Conservation (phyloP, 2,888 invertebrate species). For the Tridacna crocea region DNA sequence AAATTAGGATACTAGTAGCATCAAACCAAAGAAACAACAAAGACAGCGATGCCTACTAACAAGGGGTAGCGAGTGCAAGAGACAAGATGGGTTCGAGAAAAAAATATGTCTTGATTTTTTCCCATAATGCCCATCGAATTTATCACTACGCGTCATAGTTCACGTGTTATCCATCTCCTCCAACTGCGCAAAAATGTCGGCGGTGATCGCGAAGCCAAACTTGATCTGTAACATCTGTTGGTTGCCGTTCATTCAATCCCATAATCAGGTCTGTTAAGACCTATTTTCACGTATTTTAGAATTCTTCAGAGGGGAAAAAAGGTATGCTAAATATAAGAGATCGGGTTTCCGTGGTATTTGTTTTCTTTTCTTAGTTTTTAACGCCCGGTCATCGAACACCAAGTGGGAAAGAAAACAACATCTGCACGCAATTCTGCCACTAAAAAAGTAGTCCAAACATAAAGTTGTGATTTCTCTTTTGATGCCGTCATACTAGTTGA, state of each 20-base stretch:
- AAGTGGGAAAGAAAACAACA: constrained; percentile 12
- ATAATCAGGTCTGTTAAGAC: background rate
- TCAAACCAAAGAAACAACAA: no score
- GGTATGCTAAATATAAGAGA: background rate
- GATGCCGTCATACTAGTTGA: no score
- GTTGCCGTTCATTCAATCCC: background rate
- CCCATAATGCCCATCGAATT: constrained; percentile 8
- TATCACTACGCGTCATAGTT: constrained; percentile 1
- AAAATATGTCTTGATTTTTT: background rate
- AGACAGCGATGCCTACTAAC: no score
- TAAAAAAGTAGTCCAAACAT: background rate
- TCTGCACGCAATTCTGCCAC: constrained; percentile 9
- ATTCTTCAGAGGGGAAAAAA: background rate
- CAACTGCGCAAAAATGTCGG: constrained; percentile 20
- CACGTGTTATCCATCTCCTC: constrained; percentile 14
- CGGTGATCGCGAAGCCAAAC: constrained; percentile 6
- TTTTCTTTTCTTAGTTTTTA: constrained; percentile 16
- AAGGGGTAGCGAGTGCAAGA: no score
- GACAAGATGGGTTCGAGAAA: no score
- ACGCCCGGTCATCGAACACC: constrained; percentile 21
- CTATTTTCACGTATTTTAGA: background rate
- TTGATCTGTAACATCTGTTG: constrained; percentile 7
- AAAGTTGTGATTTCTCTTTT: no score
- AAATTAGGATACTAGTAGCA: no score
- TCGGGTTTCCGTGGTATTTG: constrained; percentile 14